Conservation (phyloP, 2,797 vertebrate species). For the Podargus strigoides region DNA sequence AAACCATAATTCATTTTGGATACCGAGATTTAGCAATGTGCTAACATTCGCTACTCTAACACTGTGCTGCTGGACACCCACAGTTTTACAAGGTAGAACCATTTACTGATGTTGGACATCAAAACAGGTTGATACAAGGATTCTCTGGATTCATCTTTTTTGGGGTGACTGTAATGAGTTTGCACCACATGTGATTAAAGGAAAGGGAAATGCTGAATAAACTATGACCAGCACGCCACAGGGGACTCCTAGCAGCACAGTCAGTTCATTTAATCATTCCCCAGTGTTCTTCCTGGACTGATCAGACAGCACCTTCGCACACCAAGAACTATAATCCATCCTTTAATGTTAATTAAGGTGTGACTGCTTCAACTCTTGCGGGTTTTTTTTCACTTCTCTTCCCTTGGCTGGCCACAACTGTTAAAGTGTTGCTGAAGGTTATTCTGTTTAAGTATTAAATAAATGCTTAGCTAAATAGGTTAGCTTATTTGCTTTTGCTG, state of each 20-base stretch:
- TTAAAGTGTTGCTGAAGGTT: constrained; percentile 41
- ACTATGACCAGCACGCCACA: background rate
- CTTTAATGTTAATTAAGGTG: constrained; percentile 2
- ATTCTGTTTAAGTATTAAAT: constrained; percentile 66
- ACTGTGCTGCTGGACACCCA: background rate
- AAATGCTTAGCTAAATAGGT: constrained; percentile 69
- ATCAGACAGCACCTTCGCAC: background rate
- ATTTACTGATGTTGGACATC: background rate
- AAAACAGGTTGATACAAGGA: background rate
- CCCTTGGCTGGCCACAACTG: constrained; percentile 18
- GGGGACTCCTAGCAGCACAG: background rate
- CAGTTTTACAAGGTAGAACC: background rate
- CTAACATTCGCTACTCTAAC: background rate
- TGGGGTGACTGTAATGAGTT: background rate
- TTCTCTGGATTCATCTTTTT: background rate
- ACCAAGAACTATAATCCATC: background rate
- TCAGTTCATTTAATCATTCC: background rate
- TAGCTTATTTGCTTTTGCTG: constrained; percentile 74
- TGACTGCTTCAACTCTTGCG: background rate
- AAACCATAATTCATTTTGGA: background rate
- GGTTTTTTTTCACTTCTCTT: background rate
- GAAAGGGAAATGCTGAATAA: background rate
- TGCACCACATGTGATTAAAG: background rate
- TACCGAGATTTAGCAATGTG: background rate
- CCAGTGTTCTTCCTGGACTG: background rate